phyloP scores from a whole-genome alignment of 2,113 vertebrate species.

The Prunella himalayana region DNA sequence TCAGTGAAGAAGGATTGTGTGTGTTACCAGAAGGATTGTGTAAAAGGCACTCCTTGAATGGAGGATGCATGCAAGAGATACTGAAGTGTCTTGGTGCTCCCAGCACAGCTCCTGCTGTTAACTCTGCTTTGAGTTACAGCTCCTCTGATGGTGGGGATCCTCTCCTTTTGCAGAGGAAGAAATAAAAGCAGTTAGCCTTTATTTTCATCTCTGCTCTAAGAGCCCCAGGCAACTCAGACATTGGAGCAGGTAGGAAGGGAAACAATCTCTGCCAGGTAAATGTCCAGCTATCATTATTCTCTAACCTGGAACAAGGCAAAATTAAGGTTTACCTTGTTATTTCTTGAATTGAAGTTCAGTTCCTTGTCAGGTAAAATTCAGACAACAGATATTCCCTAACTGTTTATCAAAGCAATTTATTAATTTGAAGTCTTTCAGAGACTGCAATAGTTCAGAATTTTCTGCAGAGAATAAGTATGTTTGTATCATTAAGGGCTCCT shows the following conservation, averaged over 20 bases:
- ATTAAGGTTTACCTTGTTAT: not conserved
- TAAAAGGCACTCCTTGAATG: not conserved
- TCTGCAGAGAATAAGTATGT: not conserved
- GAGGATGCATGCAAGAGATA: rapidly evolving
- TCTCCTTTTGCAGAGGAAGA: not conserved
- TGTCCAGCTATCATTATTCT: not conserved
- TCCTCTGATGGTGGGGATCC: not conserved
- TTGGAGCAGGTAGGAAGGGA: not conserved
- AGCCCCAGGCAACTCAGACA: not conserved
- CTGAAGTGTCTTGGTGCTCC: not conserved
- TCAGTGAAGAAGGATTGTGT: not conserved
- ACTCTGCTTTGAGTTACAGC: not conserved
- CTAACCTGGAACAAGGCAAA: not conserved
- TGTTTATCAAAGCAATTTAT: not conserved
- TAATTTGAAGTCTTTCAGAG: not conserved
- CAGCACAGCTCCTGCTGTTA: not conserved
- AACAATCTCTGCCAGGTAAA: not conserved
- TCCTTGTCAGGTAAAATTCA: not conserved
- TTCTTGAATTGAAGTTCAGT: not conserved
- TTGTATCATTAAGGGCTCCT: not conserved
- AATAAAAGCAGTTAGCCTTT: not conserved
- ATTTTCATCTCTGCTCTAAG: not conserved
- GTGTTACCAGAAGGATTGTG: not conserved
- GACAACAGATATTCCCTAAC: not conserved
- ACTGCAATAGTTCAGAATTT: not conserved